Evolutionary conservation across 2,888 invertebrate genomes (phyloP), one percentile per base, ranked within the genome.

Genomic region (Lordiphosa fenestrarum): DNA sequence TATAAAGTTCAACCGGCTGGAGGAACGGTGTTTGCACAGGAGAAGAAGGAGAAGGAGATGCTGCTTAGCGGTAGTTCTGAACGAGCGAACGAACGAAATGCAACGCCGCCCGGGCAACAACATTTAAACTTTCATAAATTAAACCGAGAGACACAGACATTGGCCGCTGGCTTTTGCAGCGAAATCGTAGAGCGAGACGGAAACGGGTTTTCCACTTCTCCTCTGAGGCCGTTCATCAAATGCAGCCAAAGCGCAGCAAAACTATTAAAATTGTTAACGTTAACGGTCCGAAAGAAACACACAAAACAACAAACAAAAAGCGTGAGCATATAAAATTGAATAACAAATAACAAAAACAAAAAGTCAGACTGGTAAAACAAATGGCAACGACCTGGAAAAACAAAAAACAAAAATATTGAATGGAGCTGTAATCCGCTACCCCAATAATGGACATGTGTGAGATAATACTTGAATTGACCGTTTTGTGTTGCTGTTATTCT

Each of bases 111-210:
- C 58, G 54, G 44, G 71, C 67, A 55, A 73, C 63, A 64, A 59
- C 81, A 68, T 71, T 77, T 77, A 83, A 71, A 83, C 77, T 83
- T 77, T 77, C 77, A 77, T 77, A 83, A 77, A 77, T 76, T 73
- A 83, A 73, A 54, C 73, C 42, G 52, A 53, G 41, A 58, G 57
- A 49, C 47, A 46, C 37, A 52, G 39, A 41, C 55, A 38, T 36
- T 39, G 53, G 61, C 53, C 54, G 57, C 60, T 72, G 64, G 74
- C 63, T 48, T 59, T 39, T 47, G 58, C 70, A 60, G 66, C 81
- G 73, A 78, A 75, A 78, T 71, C 76, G 61, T 55, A 59, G 64
- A 61, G 73, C 68, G 63, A 59, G 62, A 63, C 66, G 59, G 46
- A 80, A 77, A 77, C 77, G 53, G 59, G 77, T 77, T 77, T 80